Percentiles rank a stretch among this genome's conserved stretches.
Evolutionary conservation across 2,888 invertebrate species (phyloP).

Genomic region (Zonitis immaculata): DNA sequence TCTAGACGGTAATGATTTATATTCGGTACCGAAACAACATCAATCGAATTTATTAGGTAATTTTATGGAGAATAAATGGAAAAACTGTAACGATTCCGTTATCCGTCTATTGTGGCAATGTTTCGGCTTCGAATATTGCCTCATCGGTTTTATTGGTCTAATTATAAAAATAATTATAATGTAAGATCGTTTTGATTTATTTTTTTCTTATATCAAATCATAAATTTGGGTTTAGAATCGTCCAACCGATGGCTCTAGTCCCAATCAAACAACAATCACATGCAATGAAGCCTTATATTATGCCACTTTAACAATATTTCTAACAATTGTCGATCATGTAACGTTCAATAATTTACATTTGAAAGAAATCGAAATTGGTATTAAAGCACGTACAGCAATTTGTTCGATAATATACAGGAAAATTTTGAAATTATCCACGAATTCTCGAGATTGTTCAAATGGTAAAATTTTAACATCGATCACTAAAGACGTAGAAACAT

Average conservation of each 20-base stretch:
- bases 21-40: slow-evolving; percentile 50
- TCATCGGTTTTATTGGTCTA: slow-evolving; percentile 9
- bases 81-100: slow-evolving; percentile 14
- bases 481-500: slow-evolving; percentile 49
- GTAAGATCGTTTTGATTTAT: slow-evolving; percentile 8
- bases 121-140: slow-evolving; percentile 13
- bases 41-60: slow-evolving; percentile 26
- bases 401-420: background rate
- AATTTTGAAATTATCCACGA: background rate
- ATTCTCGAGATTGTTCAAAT: background rate
- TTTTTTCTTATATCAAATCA: slow-evolving; percentile 43
- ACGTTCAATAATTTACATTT: background rate
- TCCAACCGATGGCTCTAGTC: slow-evolving; percentile 19
- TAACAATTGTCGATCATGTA: background rate
- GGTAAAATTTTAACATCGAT: background rate
- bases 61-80: slow-evolving; percentile 37
- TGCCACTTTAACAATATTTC: background rate
- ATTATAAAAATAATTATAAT: slow-evolving; percentile 12
- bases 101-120: slow-evolving; percentile 9
- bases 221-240: slow-evolving; percentile 58
- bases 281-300: background rate
- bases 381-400: background rate
- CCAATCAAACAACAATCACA: slow-evolving; percentile 22
- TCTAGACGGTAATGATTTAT: slow-evolving; percentile 58
- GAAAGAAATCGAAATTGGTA: background rate